phyloP scores from a whole-genome alignment of 2,797 vertebrate genomes.

The Potorous gilbertii region DNA sequence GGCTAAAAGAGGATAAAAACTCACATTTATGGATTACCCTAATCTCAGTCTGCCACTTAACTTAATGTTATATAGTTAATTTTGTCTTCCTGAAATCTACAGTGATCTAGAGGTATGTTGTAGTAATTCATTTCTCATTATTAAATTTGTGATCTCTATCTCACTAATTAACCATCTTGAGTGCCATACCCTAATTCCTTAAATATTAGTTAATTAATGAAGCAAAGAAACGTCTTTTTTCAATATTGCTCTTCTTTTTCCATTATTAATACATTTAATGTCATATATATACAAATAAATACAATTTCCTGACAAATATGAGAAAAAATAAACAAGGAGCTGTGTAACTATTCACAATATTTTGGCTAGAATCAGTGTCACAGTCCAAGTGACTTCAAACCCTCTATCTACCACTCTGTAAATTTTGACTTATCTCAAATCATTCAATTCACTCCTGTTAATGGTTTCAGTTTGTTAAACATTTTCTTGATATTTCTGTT shows the following conservation, averaged over 20 bases:
- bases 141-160: neutral
- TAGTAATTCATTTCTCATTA: neutral
- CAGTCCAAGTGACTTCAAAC: neutral
- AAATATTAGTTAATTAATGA: neutral
- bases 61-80: neutral
- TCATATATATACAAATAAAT: neutral
- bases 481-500: neutral
- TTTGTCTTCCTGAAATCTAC: neutral
- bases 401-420: neutral
- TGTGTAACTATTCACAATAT: neutral
- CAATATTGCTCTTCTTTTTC: neutral
- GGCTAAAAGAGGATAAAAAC: neutral
- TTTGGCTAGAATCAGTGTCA: neutral
- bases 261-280: neutral
- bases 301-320: neutral
- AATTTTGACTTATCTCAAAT: neutral
- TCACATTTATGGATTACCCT: neutral
- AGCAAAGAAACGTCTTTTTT: neutral
- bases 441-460: neutral
- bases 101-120: neutral
- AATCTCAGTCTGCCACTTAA: neutral
- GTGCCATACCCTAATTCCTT: neutral
- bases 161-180: neutral
- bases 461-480: neutral
- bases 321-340: neutral